Evolutionary conservation across 2,113 vertebrate genomes (phyloP).

Genomic region (Gavia stellata): DNA sequence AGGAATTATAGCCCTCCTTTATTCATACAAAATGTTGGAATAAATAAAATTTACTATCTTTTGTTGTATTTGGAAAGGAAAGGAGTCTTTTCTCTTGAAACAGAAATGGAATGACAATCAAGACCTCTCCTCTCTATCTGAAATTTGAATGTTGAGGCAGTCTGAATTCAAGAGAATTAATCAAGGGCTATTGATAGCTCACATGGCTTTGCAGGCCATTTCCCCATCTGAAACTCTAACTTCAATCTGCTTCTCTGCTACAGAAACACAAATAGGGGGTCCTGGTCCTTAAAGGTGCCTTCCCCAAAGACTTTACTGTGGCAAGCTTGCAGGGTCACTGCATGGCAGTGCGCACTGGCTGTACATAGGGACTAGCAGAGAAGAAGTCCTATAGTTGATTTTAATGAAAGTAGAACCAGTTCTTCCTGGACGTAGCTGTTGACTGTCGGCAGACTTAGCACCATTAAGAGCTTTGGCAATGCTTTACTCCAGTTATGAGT

Average conservation of each 20-base stretch:
- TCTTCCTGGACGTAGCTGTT: not conserved
- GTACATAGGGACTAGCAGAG: not conserved
- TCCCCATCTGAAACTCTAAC: not conserved
- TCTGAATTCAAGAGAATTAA: not conserved
- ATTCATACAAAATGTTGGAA: not conserved
- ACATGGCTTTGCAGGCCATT: not conserved
- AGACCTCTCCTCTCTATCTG: not conserved
- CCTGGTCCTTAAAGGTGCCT: not conserved
- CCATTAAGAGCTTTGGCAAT: not conserved
- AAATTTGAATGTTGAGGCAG: not conserved
- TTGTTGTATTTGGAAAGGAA: not conserved
- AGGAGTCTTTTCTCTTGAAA: not conserved
- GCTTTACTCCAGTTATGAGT: not conserved
- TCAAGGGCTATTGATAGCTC: not conserved
- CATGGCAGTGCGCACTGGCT: not conserved
- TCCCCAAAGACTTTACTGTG: not conserved
- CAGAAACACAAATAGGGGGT: not conserved
- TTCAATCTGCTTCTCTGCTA: not conserved
- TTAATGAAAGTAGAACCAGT: not conserved
- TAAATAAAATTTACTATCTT: constrained; percentile 7
- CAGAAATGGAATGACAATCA: not conserved
- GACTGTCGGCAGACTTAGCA: not conserved
- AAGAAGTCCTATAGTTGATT: not conserved
- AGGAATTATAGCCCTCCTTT: not conserved
- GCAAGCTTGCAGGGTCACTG: not conserved